Conservation (phyloP, 2,888 invertebrate genomes). For the Scrobipalpa costella region DNA sequence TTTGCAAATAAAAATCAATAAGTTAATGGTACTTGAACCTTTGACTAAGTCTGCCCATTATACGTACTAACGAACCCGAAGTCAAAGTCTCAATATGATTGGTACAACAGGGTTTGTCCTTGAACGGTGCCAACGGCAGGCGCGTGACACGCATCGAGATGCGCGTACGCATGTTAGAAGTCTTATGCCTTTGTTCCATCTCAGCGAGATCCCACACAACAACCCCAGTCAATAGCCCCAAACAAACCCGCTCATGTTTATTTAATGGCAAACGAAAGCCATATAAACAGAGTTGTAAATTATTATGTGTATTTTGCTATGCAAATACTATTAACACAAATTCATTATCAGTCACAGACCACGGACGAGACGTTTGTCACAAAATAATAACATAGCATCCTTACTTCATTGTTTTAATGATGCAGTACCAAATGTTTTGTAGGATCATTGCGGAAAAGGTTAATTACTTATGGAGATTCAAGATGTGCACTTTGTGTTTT, state of each 20-base stretch:
- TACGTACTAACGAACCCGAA: constrained; percentile 33
- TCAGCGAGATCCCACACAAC: constrained; percentile 22
- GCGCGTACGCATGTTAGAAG: constrained; percentile 9
- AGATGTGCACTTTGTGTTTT: neutral
- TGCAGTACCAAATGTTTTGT: neutral
- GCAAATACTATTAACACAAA: constrained; percentile 6
- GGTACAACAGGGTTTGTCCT: constrained; percentile 42
- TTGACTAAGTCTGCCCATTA: constrained; percentile 23
- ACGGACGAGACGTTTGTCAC: neutral
- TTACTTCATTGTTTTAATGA: neutral
- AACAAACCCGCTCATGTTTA: constrained; percentile 8
- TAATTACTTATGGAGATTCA: neutral
- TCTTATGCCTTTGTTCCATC: constrained; percentile 20
- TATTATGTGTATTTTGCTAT: neutral
- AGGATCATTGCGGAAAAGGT: neutral
- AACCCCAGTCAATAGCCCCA: constrained; percentile 50
- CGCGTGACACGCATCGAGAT: constrained; percentile 61
- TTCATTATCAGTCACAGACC: constrained; percentile 10
- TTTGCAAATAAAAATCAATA: neutral
- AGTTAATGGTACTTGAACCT: constrained; percentile 13
- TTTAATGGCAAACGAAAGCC: neutral
- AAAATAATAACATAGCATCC: neutral
- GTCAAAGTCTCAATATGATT: constrained; percentile 37
- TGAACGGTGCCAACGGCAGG: constrained; percentile 55
- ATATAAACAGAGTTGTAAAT: neutral